Base-by-base conservation (phyloP, 2,888 invertebrate genomes). In the Leptopilina drosophilae region DNA sequence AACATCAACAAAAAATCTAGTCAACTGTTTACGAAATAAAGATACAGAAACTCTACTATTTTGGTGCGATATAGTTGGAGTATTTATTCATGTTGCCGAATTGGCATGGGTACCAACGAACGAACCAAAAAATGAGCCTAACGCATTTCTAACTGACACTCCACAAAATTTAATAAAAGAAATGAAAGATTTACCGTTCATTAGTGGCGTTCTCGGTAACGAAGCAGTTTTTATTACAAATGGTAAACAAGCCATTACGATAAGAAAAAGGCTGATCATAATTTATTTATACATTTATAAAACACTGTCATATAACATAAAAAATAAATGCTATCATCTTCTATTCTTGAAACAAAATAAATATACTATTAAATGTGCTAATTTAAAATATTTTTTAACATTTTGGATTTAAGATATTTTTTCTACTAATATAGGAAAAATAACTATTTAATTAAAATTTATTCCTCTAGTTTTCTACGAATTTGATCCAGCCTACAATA, bases 101-200 rank as follows among this genome's bases (percentile, higher is more conserved):
- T 5, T 59, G 2, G 8, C 62, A 20, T 62, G 62, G 62, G 62
- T 62, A 20, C 62, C 49, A 12, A 69, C 49, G 0, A 46, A 69
- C 26, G 69, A 69, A 26, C 12, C 14, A 1, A 26, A 49, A 5
- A 49, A 11, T 0, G 12, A 69, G 4, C 20, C 33, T 4, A 33
- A 69, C 20, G 69, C 69, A 69, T 49, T 69, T 53, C 26, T 69
- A 26, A 69, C 69, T 0, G 69, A 49, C 15, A 15, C 5, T 11
- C 69, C 69, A 6, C 5, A 26, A 14, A 53, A 69, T 53, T 46
- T 69, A 11, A 26, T 69, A 8, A 46, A 12, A 2, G 12, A 69
- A 69, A 69, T 69, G 69, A 69, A 69, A 8, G 69, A 69, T 26
- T 14, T 69, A 11, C 69, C 69, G 12, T 49, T 26, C 5, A 49